A percentile compares a stretch with the other conserved stretches of the same genome.
Evolutionary conservation across 2,113 vertebrate species (phyloP).

Genomic region (Gnathonemus longibarbis): DNA sequence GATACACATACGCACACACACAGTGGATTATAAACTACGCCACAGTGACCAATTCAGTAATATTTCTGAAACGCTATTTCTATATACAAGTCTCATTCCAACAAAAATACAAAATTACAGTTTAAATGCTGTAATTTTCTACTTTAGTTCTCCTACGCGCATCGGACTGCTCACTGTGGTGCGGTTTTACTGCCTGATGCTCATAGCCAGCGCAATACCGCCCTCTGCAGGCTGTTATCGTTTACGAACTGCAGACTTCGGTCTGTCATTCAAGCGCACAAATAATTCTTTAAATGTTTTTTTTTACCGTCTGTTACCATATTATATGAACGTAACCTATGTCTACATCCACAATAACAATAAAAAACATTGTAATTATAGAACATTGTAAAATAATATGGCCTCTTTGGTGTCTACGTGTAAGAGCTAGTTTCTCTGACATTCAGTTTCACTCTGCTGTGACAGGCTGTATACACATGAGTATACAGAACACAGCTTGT

Average conservation of each 20-base stretch:
- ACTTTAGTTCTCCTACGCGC: neutral
- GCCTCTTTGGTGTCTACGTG: neutral
- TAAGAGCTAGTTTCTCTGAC: neutral
- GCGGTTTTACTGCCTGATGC: neutral
- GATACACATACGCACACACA: neutral
- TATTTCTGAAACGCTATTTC: neutral
- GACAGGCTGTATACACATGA: neutral
- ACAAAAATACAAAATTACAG: neutral
- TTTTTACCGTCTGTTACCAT: neutral
- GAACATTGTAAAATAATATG: neutral
- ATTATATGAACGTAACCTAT: neutral
- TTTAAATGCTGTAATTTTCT: neutral
- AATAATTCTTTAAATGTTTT: neutral
- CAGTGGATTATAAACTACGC: neutral
- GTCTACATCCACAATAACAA: neutral
- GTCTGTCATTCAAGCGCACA: neutral
- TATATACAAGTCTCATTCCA: neutral
- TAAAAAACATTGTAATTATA: neutral
- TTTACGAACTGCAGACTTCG: neutral
- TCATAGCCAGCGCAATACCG: neutral
- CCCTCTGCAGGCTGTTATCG: neutral
- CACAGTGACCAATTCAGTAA: neutral
- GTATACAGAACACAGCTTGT: neutral
- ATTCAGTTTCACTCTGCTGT: no score
- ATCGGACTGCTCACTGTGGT: neutral